phyloP scores from a whole-genome alignment of 2,113 vertebrate genomes.

The Rhinichthys klamathensis region DNA sequence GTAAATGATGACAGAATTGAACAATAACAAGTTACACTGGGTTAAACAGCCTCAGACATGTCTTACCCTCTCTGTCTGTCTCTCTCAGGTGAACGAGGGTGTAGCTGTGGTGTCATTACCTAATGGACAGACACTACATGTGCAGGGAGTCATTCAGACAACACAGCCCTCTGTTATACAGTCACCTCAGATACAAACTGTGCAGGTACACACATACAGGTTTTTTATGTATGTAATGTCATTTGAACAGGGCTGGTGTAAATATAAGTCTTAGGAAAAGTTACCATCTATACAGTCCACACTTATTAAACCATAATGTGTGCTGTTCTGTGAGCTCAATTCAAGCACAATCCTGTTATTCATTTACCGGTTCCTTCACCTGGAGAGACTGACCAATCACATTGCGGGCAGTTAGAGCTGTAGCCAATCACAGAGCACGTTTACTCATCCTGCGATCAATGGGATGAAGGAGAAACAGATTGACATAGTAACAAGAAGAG shows the following conservation, averaged over 20 bases:
- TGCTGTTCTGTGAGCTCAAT: no score
- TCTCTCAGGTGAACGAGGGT: constrained; percentile 43
- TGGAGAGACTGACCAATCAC: constrained; percentile 21
- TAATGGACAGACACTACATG: constrained; percentile 39
- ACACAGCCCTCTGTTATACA: constrained; percentile 51
- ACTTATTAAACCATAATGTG: neutral
- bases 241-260: neutral
- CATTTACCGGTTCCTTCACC: constrained; percentile 3
- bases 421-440: constrained; percentile 9
- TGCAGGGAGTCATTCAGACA: constrained; percentile 48
- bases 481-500: constrained; percentile 36
- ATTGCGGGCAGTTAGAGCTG: neutral
- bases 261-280: neutral
- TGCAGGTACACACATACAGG: neutral
- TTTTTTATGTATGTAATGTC: neutral
- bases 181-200: constrained; percentile 40
- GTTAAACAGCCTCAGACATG: neutral
- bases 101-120: constrained; percentile 30
- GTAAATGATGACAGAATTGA: no score
- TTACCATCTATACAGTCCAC: neutral
- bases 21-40: neutral
- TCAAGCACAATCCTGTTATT: constrained; percentile 16
- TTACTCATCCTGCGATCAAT: neutral
- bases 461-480: constrained; percentile 1
- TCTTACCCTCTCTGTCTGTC: neutral